Evolutionary conservation across 2,888 invertebrate species (phyloP).

Genomic region (Mycalesis mineus): DNA sequence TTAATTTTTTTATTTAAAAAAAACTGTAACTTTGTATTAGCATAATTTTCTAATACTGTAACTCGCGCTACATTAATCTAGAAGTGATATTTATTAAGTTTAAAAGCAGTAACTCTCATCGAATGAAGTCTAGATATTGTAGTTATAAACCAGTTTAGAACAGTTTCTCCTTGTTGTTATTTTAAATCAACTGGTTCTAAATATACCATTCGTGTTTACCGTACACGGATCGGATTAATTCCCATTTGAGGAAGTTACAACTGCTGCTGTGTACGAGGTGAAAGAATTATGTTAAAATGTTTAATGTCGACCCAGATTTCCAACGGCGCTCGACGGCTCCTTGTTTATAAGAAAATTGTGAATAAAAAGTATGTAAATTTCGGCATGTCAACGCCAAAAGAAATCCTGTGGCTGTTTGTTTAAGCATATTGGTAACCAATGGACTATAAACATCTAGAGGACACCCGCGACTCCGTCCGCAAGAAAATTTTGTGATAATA

Average conservation of each 20-base stretch:
- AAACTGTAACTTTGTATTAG: too few species aligned
- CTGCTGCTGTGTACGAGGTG: slow-evolving; percentile 45
- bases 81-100: too few species aligned
- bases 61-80: too few species aligned
- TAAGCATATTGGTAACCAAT: background rate
- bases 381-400: slow-evolving; percentile 1
- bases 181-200: slow-evolving; percentile 31
- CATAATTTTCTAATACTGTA: too few species aligned
- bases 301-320: slow-evolving; percentile 57
- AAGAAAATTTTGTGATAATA: too few species aligned
- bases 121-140: background rate
- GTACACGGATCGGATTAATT: slow-evolving; percentile 36
- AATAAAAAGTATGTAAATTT: slow-evolving; percentile 23
- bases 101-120: too few species aligned
- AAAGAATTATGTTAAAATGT: slow-evolving; percentile 57
- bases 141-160: background rate
- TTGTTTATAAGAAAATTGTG: slow-evolving; percentile 42
- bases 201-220: slow-evolving; percentile 32
- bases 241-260: slow-evolving; percentile 39
- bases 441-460: too few species aligned
- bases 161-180: slow-evolving; percentile 4
- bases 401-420: slow-evolving; percentile 1
- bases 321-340: slow-evolving; percentile 46
- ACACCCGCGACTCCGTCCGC: too few species aligned
- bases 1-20: too few species aligned